These are phyloP conservation scores for Phylloscopus trochiloides DNA, from an alignment of 2,113 vertebrate species.

Conservation along the genomic window DNA sequence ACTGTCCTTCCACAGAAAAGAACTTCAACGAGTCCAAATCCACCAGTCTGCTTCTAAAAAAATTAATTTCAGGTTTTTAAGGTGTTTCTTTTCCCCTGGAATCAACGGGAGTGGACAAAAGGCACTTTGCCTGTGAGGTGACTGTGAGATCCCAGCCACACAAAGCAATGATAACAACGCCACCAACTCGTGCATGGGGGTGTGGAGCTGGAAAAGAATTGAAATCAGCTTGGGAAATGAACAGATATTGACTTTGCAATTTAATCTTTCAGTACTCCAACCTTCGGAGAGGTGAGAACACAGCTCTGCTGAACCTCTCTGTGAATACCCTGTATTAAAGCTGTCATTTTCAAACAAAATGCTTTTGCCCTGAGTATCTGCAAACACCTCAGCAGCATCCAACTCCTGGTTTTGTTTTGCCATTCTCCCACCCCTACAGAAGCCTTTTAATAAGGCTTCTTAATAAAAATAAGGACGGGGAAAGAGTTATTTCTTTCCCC, in stretches of 20 bases:
- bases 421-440: background rate
- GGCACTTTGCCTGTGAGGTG: background rate
- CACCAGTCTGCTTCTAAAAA: background rate
- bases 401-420: background rate
- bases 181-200: accelerated
- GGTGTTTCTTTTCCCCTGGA: background rate
- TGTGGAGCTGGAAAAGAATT: background rate
- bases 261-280: background rate
- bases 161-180: accelerated
- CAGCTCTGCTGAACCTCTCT: too few species aligned
- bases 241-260: background rate
- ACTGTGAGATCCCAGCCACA: background rate
- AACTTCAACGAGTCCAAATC: background rate
- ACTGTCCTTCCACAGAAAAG: background rate
- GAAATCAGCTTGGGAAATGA: background rate
- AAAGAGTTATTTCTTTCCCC: background rate
- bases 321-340: background rate
- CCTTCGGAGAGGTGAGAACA: background rate
- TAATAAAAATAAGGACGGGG: background rate
- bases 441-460: background rate
- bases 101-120: background rate
- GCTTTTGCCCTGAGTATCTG: background rate
- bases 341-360: background rate
- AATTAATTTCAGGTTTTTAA: background rate
- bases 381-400: background rate